Evolutionary conservation across 2,797 vertebrate genomes (phyloP).

Genomic region (Etheostoma perlongum): DNA sequence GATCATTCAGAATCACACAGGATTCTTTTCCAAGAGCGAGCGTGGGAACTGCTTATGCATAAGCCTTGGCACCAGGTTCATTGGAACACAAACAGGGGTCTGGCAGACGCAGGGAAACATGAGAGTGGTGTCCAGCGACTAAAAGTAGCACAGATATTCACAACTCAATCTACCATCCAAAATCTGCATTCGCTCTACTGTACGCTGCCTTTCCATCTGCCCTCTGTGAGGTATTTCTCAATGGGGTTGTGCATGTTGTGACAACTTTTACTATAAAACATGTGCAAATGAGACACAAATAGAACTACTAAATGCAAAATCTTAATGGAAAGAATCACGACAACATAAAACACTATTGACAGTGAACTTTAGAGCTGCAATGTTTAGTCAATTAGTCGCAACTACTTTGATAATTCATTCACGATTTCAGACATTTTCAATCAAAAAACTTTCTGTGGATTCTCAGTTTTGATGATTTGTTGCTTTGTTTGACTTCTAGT

Average conservation of each 20-base stretch:
- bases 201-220: conserved; percentile 60
- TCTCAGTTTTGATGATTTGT: background rate
- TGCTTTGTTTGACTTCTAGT: background rate
- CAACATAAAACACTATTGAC: background rate
- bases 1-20: conserved; percentile 46
- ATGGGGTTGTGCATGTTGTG: conserved; percentile 43
- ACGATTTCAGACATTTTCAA: background rate
- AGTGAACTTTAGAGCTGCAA: background rate
- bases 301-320: background rate
- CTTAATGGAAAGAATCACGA: conserved; percentile 2
- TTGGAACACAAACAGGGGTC: conserved; percentile 72
- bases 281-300: background rate
- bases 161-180: conserved; percentile 78
- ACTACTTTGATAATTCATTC: background rate
- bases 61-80: conserved; percentile 72
- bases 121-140: conserved; percentile 78
- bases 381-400: background rate
- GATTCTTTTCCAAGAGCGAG: conserved; percentile 63
- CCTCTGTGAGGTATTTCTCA: conserved; percentile 57
- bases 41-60: conserved; percentile 78
- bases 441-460: background rate
- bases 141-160: conserved; percentile 86
- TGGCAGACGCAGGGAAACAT: conserved; percentile 80
- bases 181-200: conserved; percentile 60
- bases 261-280: conserved; percentile 31